Percentiles rank a stretch among this genome's conserved stretches.
phyloP scores from a whole-genome alignment of 2,888 invertebrate genomes.

The Hypolimnas misippus region DNA sequence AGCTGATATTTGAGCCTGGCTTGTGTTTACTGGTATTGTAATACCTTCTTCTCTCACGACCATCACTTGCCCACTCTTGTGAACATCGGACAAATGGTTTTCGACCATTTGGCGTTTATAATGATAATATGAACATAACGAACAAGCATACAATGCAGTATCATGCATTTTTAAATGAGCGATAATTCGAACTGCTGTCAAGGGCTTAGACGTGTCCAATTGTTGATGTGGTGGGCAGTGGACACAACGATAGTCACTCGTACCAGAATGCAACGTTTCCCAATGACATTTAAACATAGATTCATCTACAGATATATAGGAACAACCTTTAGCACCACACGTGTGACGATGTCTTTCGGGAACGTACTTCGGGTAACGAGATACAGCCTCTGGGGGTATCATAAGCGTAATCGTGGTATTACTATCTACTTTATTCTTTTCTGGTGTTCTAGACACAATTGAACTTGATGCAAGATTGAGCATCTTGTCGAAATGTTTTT shows the following conservation, averaged over 20 bases:
- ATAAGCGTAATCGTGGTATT: constrained; percentile 34
- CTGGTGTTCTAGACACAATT: constrained; percentile 50
- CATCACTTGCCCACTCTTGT: constrained; percentile 78
- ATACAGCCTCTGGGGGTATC: constrained; percentile 53
- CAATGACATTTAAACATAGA: constrained; percentile 89
- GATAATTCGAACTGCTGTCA: constrained; percentile 86
- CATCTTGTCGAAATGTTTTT: constrained; percentile 94
- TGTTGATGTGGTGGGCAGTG: constrained; percentile 87
- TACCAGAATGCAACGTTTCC: constrained; percentile 87
- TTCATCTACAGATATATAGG: constrained; percentile 89
- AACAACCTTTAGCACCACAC: constrained; percentile 89
- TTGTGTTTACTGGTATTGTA: constrained; percentile 43
- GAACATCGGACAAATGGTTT: constrained; percentile 86
- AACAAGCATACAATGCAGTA: constrained; percentile 88
- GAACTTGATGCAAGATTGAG: constrained; percentile 91
- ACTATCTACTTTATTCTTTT: constrained; percentile 47
- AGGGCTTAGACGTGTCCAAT: constrained; percentile 69
- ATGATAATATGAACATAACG: constrained; percentile 87
- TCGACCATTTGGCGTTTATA: constrained; percentile 86
- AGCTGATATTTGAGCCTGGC: constrained; percentile 43
- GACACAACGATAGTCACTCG: constrained; percentile 85
- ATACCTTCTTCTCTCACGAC: constrained; percentile 63
- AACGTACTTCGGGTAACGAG: constrained; percentile 77
- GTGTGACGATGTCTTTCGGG: constrained; percentile 85
- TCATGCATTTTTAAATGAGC: constrained; percentile 91